Percentiles rank a stretch among this genome's conserved stretches.
phyloP scores from a whole-genome alignment of 2,888 invertebrate species.

The Phytoseiulus persimilis region DNA sequence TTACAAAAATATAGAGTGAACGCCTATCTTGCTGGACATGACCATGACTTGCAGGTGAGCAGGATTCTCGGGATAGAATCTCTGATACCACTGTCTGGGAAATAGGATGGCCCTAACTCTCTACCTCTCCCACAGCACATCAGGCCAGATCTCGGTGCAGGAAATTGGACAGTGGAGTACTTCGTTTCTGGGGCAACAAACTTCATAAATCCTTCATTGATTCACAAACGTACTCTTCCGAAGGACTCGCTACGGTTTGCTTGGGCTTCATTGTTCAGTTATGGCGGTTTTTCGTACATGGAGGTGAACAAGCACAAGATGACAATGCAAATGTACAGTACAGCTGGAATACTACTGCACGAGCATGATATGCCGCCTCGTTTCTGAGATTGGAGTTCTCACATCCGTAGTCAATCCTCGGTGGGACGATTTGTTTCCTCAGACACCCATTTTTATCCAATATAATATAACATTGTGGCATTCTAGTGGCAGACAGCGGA shows the following conservation, averaged over 20 bases:
- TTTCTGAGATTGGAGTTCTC: too few species aligned
- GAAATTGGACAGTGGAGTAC: slow-evolving; percentile 40
- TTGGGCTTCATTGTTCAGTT: slow-evolving; percentile 42
- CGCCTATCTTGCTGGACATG: slow-evolving; percentile 54
- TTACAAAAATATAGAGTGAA: slow-evolving; percentile 51
- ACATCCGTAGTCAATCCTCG: too few species aligned
- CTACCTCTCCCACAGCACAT: slow-evolving; percentile 43
- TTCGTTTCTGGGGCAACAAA: slow-evolving; percentile 43
- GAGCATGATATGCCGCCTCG: slow-evolving; percentile 25
- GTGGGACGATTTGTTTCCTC: too few species aligned
- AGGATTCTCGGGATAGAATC: not conserved
- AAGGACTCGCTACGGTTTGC: slow-evolving; percentile 41
- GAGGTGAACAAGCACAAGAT: slow-evolving; percentile 40
- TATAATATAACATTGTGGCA: too few species aligned
- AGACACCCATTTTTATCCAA: too few species aligned
- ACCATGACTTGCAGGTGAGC: slow-evolving; percentile 53
- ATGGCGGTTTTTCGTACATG: slow-evolving; percentile 43
- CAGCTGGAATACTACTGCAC: slow-evolving; percentile 17
- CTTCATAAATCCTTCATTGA: slow-evolving; percentile 43
- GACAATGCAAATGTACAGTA: slow-evolving; percentile 40
- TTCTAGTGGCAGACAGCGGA: too few species aligned
- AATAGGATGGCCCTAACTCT: too few species aligned
- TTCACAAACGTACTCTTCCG: slow-evolving; percentile 41
- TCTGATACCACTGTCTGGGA: too few species aligned
- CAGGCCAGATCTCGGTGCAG: slow-evolving; percentile 40